Percentiles rank a stretch among this genome's conserved stretches.
Evolutionary conservation across 2,113 vertebrate species (phyloP).

Genomic region (Thamnaconus septentrionalis): DNA sequence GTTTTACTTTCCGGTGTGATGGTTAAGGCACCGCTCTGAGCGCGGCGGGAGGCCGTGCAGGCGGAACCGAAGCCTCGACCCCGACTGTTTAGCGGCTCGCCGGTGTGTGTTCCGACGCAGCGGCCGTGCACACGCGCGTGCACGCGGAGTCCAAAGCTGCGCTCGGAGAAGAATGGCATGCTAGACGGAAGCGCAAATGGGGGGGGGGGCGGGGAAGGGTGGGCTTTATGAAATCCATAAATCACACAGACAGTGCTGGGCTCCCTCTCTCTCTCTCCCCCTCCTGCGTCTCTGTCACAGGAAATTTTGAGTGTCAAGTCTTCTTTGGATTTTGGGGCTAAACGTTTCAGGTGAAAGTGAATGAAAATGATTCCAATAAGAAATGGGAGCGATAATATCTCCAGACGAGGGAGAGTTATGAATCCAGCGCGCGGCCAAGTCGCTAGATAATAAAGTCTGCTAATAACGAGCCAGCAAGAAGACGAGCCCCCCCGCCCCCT

Average conservation of each 20-base stretch:
- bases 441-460: conserved; percentile 27
- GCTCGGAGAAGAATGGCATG: conserved; percentile 59
- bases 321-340: conserved; percentile 50
- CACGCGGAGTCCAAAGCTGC: neutral
- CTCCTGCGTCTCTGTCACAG: conserved; percentile 38
- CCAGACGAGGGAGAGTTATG: conserved; percentile 45
- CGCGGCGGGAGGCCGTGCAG: conserved; percentile 49
- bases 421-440: conserved; percentile 45
- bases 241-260: conserved; percentile 70
- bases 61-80: conserved; percentile 58
- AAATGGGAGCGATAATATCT: conserved; percentile 57
- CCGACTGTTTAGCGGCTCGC: conserved; percentile 29
- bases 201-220: conserved; percentile 11
- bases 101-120: neutral
- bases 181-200: conserved; percentile 57
- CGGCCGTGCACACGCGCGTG: conserved; percentile 49
- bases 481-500: conserved; percentile 13
- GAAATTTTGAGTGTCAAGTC: conserved; percentile 66
- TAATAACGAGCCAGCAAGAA: conserved; percentile 68
- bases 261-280: conserved; percentile 53
- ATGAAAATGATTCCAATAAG: conserved; percentile 69
- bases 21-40: conserved; percentile 58
- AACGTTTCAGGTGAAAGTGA: conserved; percentile 66
- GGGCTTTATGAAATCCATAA: conserved; percentile 78
- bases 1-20: conserved; percentile 48